Evolutionary conservation across 2,113 vertebrate genomes (phyloP), one percentile per base, ranked within the genome.

Genomic region (Pseudorectes ferrugineus): DNA sequence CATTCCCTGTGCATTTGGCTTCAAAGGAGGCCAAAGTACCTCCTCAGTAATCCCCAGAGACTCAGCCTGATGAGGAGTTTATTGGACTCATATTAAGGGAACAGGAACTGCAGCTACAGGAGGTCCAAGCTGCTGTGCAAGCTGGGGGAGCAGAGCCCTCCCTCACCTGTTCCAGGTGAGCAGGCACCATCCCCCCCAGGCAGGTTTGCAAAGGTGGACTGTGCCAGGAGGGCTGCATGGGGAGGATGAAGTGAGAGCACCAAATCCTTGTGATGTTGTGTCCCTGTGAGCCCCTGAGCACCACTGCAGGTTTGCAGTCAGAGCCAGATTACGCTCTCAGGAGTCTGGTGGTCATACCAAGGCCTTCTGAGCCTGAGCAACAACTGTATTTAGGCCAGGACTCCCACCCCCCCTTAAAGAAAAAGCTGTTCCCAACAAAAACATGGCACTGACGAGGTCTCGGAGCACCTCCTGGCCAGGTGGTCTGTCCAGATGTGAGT

Each of bases 381-480:
- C 23, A 81, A 22, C 45, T 68, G n/a, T 25, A 36, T 85, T 65
- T 3, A 6, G 26, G n/a, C 31, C 71, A 77, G 20, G 11, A 81
- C 4, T 59, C 40, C 18, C 48, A 54, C 20, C 2, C 5, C 5
- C 7, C 6, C 1, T n/a, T 16, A 49, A 84, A 72, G 11, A 17
- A 68, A 84, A 90, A 52, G 28, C 49, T n/a, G 35, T 68, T 84
- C 33, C 59, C 0, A 6, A 65, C 0, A 4, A 55, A 77, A 82
- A 38, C 6, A 2, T 1, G 1, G 12, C 21, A 25, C 40, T 4
- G 2, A 10, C 0, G 0, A 92, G 33, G 45, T 33, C 52, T 49
- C 0, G 0, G 36, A 88, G 48, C 54, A 55, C 33, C 43, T 72
- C 52, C 22, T 3, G 7, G 45, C 31, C 77, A 22, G 15, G 18